Percentiles rank a stretch among this genome's conserved stretches.
Conservation (phyloP, 2,113 vertebrate genomes). For the Cygnus atratus region DNA sequence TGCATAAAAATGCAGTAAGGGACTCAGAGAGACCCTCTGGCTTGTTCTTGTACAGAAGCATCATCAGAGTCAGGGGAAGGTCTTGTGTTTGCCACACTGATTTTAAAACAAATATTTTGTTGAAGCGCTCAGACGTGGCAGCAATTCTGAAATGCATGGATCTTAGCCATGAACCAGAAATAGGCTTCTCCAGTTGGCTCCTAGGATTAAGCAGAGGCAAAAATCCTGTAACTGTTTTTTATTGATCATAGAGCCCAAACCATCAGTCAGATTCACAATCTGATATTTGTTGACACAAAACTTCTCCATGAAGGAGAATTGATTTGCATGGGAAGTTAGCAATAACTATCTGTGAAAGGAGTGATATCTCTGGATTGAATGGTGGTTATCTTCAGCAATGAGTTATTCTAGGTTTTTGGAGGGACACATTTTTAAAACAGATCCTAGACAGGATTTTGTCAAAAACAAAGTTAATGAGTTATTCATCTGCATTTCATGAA, state of each 20-base stretch:
- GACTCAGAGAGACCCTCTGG: not conserved
- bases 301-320: not conserved
- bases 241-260: not conserved
- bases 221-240: not conserved
- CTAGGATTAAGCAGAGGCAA: not conserved
- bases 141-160: not conserved
- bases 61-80: not conserved
- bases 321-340: fast-evolving
- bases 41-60: not conserved
- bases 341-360: not conserved
- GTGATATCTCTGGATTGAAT: not conserved
- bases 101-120: not conserved
- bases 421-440: not conserved
- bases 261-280: not conserved
- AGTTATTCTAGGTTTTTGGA: fast-evolving
- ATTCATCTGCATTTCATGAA: not conserved
- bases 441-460: not conserved
- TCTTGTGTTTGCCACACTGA: not conserved
- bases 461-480: not conserved
- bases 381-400: not conserved
- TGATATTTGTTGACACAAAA: not conserved
- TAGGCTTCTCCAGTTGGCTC: not conserved
- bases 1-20: fast-evolving
- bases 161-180: not conserved
- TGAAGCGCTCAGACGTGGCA: fast-evolving